These are phyloP conservation scores for Ophion ventricosus DNA, from an alignment of 2,888 invertebrate species.

Conservation along the genomic window DNA sequence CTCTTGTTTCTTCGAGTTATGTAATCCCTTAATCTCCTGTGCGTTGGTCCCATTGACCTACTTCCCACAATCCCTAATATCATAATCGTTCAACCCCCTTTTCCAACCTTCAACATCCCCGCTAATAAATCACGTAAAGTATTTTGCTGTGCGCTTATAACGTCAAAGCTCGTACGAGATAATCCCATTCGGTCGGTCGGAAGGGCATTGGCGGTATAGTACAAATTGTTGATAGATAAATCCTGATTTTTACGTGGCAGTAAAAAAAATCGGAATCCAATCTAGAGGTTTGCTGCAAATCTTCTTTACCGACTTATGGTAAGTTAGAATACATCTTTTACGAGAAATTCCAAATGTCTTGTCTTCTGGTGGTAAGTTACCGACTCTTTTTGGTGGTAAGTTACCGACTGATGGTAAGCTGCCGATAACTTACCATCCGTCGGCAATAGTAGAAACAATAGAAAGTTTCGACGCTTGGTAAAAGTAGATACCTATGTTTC, in stretches of 20 bases:
- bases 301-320: background rate
- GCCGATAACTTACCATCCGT: background rate
- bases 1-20: constrained; percentile 41
- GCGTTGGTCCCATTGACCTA: constrained; percentile 54
- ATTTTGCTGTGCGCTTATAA: constrained; percentile 6
- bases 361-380: background rate
- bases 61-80: constrained; percentile 38
- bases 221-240: background rate
- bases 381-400: background rate
- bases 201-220: background rate
- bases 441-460: background rate
- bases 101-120: constrained; percentile 15
- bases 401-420: background rate
- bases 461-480: background rate
- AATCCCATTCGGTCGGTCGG: background rate
- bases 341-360: background rate
- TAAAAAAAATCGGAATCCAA: background rate
- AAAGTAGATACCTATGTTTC: constrained; percentile 17
- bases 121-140: constrained; percentile 18
- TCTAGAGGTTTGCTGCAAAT: background rate
- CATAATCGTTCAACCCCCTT: constrained; percentile 14
- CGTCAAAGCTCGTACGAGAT: background rate
- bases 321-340: background rate
- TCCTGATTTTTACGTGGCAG: background rate
- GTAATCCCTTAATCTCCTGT: constrained; percentile 48